Percentiles rank a stretch among this genome's conserved stretches.
Conservation (phyloP, 1,140 invertebrate genomes). For the Trachymyrmex cornetzi region DNA sequence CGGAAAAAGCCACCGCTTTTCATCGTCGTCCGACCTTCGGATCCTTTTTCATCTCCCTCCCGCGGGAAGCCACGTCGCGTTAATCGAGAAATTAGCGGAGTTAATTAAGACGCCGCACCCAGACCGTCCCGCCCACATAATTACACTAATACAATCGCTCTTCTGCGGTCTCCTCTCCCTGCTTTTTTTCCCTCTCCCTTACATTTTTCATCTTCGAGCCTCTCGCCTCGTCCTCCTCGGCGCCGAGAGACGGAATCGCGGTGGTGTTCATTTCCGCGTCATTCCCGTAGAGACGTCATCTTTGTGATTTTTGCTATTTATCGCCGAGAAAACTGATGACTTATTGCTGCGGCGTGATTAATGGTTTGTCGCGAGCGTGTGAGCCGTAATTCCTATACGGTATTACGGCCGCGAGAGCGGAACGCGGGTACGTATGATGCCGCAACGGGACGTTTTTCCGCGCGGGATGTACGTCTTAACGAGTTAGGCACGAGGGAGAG, state of each 20-base stretch:
- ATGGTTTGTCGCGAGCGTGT: conserved; percentile 7
- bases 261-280: background rate
- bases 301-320: background rate
- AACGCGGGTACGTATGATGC: background rate
- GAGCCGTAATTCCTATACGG: background rate
- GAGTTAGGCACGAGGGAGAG: conserved; percentile 1
- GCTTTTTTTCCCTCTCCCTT: background rate
- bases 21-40: background rate
- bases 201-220: background rate
- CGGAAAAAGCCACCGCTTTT: conserved; percentile 4
- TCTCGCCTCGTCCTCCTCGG: background rate
- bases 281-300: background rate
- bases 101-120: conserved; percentile 73
- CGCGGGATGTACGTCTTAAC: conserved; percentile 26
- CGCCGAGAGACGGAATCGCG: background rate
- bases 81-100: conserved; percentile 75
- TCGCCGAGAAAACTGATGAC: background rate
- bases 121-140: conserved; percentile 50
- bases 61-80: conserved; percentile 29
- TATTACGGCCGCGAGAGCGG: background rate
- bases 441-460: conserved; percentile 30
- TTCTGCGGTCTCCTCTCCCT: background rate
- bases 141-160: conserved; percentile 59
- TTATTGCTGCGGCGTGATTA: conserved; percentile 7
- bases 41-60: background rate